Evolutionary conservation across 2,797 vertebrate genomes (phyloP).

Genomic region (Nothura maculosa): DNA sequence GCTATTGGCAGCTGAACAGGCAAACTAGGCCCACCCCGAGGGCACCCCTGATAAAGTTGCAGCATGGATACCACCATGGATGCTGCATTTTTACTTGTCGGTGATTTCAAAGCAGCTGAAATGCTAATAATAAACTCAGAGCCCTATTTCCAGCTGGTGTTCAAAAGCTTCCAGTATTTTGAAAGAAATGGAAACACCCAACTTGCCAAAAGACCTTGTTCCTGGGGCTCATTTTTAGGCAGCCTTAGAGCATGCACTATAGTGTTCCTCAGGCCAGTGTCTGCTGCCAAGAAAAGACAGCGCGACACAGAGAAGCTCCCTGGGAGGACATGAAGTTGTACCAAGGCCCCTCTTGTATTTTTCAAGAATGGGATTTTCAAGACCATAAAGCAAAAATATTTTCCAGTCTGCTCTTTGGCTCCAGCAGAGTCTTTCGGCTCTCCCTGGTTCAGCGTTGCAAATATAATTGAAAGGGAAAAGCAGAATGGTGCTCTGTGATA

Average conservation of each 20-base stretch:
- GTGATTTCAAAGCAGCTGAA: not conserved
- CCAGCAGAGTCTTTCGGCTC: not conserved
- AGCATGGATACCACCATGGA: not conserved
- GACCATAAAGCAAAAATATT: not conserved
- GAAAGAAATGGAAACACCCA: not conserved
- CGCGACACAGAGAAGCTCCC: not conserved
- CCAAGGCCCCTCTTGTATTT: not conserved
- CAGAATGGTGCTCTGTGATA: not conserved
- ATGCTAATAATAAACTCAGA: not conserved
- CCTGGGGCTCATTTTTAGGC: fast-evolving
- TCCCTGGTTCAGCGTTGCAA: not conserved
- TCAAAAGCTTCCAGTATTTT: not conserved
- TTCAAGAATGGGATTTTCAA: not conserved
- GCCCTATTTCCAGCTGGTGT: not conserved
- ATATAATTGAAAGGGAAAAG: not conserved
- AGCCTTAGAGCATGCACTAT: not conserved
- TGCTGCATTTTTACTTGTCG: not conserved
- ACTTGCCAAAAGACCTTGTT: fast-evolving
- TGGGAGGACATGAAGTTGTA: not conserved
- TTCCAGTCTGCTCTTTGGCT: not conserved
- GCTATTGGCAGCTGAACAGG: not conserved
- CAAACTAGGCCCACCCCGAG: not conserved
- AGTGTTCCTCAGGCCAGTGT: not conserved
- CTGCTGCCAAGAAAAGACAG: not conserved
- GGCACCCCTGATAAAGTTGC: not conserved